These are phyloP conservation scores for Dorcus hopei DNA, from an alignment of 2,888 invertebrate genomes.

Conservation along the genomic window DNA sequence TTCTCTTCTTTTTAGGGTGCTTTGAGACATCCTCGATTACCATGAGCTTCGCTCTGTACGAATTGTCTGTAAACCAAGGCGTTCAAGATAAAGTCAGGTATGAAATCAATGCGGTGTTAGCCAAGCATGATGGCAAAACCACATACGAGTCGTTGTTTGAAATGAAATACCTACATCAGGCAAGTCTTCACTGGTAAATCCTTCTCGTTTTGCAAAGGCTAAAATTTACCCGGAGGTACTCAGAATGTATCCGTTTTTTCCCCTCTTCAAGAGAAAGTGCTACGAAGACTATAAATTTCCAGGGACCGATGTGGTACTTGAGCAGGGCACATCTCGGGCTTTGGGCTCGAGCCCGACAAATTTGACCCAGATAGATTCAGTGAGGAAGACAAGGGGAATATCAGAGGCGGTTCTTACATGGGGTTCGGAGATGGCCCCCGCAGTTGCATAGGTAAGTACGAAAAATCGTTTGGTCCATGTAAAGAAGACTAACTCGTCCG, in stretches of 20 bases:
- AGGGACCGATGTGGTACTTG: constrained; percentile 34
- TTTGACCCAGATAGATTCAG: constrained; percentile 35
- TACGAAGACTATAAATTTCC: constrained; percentile 36
- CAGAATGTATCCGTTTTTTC: constrained; percentile 40
- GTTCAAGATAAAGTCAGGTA: constrained; percentile 45
- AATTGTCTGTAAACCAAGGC: constrained; percentile 42
- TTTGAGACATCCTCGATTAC: constrained; percentile 49
- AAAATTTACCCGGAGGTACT: constrained; percentile 38
- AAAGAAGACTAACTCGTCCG: too few relatives aligned
- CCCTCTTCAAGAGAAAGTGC: constrained; percentile 26
- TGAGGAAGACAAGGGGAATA: constrained; percentile 25
- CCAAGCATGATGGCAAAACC: constrained; percentile 36
- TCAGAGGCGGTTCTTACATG: constrained; percentile 29
- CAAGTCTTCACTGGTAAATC: constrained; percentile 41
- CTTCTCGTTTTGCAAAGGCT: neutral
- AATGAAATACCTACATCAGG: constrained; percentile 46
- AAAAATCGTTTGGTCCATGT: too few relatives aligned
- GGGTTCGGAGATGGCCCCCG: constrained; percentile 37
- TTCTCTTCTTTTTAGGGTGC: constrained; percentile 50
- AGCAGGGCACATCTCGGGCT: constrained; percentile 39
- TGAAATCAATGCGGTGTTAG: constrained; percentile 39
- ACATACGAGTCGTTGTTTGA: constrained; percentile 46
- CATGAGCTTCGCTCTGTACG: constrained; percentile 41
- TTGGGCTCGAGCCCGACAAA: constrained; percentile 31
- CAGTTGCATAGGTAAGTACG: constrained; percentile 34